A percentile compares a stretch with the other conserved stretches of the same genome.
Evolutionary conservation across 2,888 invertebrate species (phyloP).

Genomic region (Synergus japonicus): DNA sequence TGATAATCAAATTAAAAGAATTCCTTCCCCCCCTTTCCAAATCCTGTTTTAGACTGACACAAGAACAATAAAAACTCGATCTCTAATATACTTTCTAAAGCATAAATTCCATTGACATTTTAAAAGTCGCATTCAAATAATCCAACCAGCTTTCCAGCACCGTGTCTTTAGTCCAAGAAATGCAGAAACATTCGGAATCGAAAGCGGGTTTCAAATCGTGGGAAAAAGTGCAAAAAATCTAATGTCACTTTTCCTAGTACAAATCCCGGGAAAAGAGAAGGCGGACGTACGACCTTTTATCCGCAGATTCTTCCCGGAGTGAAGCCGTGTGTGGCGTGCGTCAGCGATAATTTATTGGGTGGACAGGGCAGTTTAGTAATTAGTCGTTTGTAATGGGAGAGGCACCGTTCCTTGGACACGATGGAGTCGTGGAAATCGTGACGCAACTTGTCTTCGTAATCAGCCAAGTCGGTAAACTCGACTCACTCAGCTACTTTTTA

Average conservation of each 20-base stretch:
- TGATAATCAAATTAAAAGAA: too few species aligned
- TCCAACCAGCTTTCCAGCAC: background rate
- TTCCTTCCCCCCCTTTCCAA: background rate
- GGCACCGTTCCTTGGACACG: slow-evolving; percentile 52
- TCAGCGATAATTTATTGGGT: slow-evolving; percentile 63
- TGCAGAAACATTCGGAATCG: slow-evolving; percentile 10
- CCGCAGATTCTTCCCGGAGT: slow-evolving; percentile 42
- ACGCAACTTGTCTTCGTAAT: slow-evolving; percentile 44
- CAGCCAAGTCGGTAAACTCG: slow-evolving; percentile 41
- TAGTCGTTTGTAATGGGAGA: slow-evolving; percentile 64
- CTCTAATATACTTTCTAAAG: background rate
- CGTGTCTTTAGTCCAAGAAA: background rate
- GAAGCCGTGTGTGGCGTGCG: slow-evolving; percentile 54
- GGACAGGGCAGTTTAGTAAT: slow-evolving; percentile 66
- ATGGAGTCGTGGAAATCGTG: slow-evolving; percentile 56
- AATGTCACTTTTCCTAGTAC: slow-evolving; percentile 28
- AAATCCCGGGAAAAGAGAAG: slow-evolving; percentile 32
- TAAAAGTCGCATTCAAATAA: background rate
- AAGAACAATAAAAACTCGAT: background rate
- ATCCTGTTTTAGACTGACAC: background rate
- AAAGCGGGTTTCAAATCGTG: slow-evolving; percentile 48
- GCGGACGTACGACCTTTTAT: slow-evolving; percentile 31
- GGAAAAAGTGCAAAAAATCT: slow-evolving; percentile 37
- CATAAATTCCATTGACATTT: background rate
- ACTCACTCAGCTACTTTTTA: slow-evolving; percentile 26